These are phyloP conservation scores for Hiodon tergisus DNA, from an alignment of 2,113 vertebrate species.

Conservation along the genomic window DNA sequence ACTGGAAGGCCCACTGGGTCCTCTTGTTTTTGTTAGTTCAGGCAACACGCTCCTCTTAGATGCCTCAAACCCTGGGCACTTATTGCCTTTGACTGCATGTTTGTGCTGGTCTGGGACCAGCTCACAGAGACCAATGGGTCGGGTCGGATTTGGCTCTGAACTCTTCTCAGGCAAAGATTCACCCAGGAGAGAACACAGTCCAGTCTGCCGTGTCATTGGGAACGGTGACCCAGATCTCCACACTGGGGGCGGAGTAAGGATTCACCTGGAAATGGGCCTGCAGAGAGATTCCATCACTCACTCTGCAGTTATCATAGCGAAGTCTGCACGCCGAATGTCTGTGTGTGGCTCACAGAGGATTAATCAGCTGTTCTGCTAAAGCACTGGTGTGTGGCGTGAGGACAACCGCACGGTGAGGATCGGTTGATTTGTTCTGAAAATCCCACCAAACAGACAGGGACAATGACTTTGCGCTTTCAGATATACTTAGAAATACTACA, in stretches of 20 bases:
- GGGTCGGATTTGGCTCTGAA: no score
- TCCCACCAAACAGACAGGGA: conserved; percentile 28
- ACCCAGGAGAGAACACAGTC: no score
- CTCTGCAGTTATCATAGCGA: background rate
- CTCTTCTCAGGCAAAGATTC: no score
- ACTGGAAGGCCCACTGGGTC: no score
- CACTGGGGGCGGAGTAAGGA: no score
- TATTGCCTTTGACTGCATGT: no score
- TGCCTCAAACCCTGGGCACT: no score
- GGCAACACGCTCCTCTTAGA: no score
- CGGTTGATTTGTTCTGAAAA: conserved; percentile 21
- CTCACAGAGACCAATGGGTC: background rate
- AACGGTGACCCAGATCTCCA: no score
- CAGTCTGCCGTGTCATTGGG: no score
- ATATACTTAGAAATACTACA: conserved; percentile 6
- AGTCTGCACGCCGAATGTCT: background rate
- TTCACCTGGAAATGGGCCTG: no score
- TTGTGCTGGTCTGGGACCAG: background rate
- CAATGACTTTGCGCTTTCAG: conserved; percentile 24
- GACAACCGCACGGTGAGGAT: conserved; percentile 11
- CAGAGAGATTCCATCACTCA: background rate
- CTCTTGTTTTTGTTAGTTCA: no score
- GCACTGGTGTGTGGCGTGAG: conserved; percentile 23
- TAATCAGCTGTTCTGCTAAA: conserved; percentile 20
- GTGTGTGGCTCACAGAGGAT: conserved; percentile 6